Base-by-base conservation (phyloP, 2,888 invertebrate genomes). In the Ernsta delagoae region DNA sequence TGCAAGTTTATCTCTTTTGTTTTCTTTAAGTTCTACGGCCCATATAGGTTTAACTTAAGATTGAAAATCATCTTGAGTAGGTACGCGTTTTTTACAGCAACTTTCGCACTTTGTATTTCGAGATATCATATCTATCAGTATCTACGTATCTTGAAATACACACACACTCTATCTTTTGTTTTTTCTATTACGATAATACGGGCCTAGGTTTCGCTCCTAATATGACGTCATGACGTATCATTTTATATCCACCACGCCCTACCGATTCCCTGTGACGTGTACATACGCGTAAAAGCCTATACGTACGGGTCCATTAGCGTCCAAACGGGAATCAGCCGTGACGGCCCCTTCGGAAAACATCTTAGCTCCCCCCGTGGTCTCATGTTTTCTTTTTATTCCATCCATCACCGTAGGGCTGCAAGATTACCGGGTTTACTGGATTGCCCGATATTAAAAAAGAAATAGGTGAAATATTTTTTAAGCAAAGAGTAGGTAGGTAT, bases 381-480 rank as follows among this genome's bases (percentile, higher is more conserved):
- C 89, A 90, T 91, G 90, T 90, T 90, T 91, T 90, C 85, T 89
- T 90, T 88, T 89, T 89, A 88, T 90, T 90, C 87, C 86, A 88
- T 87, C 88, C 61, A 67, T 67, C 67, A 67, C 34, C 48, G 48
- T 67, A 67, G 67, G 67, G 67, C 61, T 67, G 67, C 31, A 43
- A 56, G 54, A 50, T 54, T 36, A 54, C 41, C 24, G 34, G 45
- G 41, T 6, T 34, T 45, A 24, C 16, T 39, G 54, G 54, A 56
- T 54, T 43, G 54, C 43, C 54, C 56, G n/a, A 56, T 64, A 64
- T 64, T 54, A 64, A 64, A 63, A 39, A 53, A 7, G 5, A 24
- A 24, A 16, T 8, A 53, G 24, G 24, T 24, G 24, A 48, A 16
- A 24, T 53, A 53, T 16, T 53, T 3, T 53, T 6, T 7, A 50